These are phyloP conservation scores for Syrmaticus mikado DNA, from an alignment of 2,113 vertebrate genomes.

Conservation along the genomic window DNA sequence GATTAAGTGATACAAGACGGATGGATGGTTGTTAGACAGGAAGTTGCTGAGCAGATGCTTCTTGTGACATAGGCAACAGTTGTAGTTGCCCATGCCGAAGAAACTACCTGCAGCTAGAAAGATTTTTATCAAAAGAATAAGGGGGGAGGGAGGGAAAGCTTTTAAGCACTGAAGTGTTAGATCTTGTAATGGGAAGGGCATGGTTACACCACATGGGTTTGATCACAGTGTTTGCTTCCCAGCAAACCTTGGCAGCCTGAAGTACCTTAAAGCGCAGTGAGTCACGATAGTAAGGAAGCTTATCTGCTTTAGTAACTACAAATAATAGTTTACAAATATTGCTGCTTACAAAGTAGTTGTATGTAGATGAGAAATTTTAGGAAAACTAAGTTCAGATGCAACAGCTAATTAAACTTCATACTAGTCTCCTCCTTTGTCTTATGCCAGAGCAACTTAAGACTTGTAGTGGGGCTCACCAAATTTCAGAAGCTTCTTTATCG, in stretches of 20 bases:
- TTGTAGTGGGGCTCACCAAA: neutral
- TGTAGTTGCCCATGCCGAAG: neutral
- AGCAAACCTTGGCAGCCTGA: neutral
- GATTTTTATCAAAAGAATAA: neutral
- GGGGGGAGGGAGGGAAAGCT: neutral
- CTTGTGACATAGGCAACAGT: neutral
- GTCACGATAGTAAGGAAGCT: neutral
- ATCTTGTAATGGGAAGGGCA: neutral
- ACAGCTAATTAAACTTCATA: neutral
- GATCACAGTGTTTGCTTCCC: neutral
- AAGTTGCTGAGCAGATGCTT: neutral
- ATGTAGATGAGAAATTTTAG: neutral
- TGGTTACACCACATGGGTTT: neutral
- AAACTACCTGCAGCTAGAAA: neutral
- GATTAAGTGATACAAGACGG: neutral
- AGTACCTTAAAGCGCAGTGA: neutral
- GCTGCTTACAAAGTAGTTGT: neutral
- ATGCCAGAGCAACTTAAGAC: neutral
- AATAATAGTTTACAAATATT: neutral
- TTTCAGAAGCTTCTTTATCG: neutral
- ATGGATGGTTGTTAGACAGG: neutral
- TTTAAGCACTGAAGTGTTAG: neutral
- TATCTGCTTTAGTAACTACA: neutral
- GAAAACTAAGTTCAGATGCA: neutral
- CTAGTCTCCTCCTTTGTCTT: neutral